These are phyloP conservation scores for Paratilapia polleni DNA, from an alignment of 2,113 vertebrate genomes.

Conservation along the genomic window DNA sequence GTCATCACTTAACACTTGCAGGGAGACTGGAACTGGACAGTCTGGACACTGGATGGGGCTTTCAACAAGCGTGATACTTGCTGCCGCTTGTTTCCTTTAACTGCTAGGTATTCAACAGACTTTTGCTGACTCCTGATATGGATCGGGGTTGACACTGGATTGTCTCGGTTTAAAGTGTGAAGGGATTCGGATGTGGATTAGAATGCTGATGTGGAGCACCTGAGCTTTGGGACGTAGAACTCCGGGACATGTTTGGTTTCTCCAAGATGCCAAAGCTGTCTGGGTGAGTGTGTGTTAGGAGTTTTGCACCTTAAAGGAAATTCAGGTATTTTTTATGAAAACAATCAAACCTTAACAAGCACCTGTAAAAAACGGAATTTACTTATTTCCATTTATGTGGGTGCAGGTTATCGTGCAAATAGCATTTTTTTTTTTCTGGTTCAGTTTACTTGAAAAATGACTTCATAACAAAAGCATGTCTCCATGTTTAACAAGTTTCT, in stretches of 20 bases:
- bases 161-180: constrained; percentile 21
- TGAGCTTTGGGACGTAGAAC: constrained; percentile 37
- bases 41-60: constrained; percentile 7
- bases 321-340: too few species aligned
- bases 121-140: constrained; percentile 48
- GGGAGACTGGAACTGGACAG: constrained; percentile 23
- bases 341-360: too few species aligned
- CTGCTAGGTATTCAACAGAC: neutral
- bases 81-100: constrained; percentile 6
- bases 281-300: constrained; percentile 66
- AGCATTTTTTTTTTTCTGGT: neutral
- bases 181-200: constrained; percentile 54
- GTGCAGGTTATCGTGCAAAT: neutral
- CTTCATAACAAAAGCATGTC: neutral
- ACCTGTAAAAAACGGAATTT: neutral
- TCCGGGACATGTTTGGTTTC: constrained; percentile 79
- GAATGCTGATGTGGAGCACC: constrained; percentile 58
- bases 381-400: neutral
- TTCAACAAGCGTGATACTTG: constrained; percentile 29
- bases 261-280: constrained; percentile 79
- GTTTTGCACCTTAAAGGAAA: neutral
- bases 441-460: neutral
- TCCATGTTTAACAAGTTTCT: neutral
- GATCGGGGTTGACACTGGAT: constrained; percentile 62
- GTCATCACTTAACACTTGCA: constrained; percentile 26